Evolutionary conservation across 2,888 invertebrate species (phyloP), one percentile per base, ranked within the genome.

Genomic region (Latrodectus hesperus): DNA sequence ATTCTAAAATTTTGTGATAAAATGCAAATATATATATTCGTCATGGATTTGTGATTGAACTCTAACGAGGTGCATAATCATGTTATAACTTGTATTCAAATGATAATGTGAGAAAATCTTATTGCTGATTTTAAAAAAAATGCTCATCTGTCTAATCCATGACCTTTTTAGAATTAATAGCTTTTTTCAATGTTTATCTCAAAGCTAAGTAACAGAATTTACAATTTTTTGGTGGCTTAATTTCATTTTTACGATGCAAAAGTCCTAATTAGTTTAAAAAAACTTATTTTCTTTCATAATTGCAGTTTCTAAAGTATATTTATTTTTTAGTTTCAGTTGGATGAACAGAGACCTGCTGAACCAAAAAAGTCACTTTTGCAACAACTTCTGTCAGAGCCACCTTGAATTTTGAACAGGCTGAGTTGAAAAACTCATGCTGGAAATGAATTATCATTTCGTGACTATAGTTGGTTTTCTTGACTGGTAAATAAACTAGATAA

Each of bases 341-440:
- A 95, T 94, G 95, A 95, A 93, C 94, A 93, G 92, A 94, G 94
- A 93, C 95, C 94, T 94, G 71, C 84, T 22, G 96, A 96, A 94
- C 95, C 95, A 93, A 95, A 92, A 90, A 95, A 96, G 91, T 96
- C 96, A 92, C 94, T 96, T 92, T 94, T 96, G 91, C 96, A 96
- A 94, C 96, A 96, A 93, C 94, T 96, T 92, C 94, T 97, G 92
- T 96, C 96, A 91, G 96, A 96, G 82, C 90, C 90, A 51, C 89
- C 90, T 60, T 90, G 88, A 90, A 88, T n/a, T 76, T 60, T n/a
- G 14, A 60, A 4, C 10, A 12, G 6, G 0, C 60, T 60, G 60
- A 11, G 60, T 60, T 60, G 14, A 60, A 16, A 16, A 60, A 60
- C 60, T 60, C 12, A 60, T 60, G 6, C 60, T 6, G 60, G 60